Conservation (phyloP, 2,113 vertebrate species). For the Rallus limicola region DNA sequence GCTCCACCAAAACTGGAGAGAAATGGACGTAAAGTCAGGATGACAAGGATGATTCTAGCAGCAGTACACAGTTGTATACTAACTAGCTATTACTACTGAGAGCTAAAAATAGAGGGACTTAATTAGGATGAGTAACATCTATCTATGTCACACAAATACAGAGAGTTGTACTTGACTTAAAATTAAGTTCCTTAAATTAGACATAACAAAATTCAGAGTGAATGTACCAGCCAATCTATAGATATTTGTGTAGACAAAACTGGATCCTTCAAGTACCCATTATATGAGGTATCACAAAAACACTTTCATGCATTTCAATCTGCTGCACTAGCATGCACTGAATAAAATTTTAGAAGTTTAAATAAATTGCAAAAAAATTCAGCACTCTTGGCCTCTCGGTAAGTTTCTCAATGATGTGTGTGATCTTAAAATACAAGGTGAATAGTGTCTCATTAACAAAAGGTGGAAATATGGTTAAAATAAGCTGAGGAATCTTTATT, state of each 20-base stretch:
- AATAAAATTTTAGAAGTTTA: slow-evolving; percentile 20
- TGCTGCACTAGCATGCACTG: neutral
- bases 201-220: slow-evolving; percentile 33
- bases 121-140: neutral
- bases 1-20: neutral
- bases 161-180: neutral
- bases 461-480: slow-evolving; percentile 20
- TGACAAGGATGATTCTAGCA: neutral
- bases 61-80: neutral
- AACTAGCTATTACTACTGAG: neutral
- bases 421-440: slow-evolving; percentile 34
- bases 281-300: neutral
- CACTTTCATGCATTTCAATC: neutral
- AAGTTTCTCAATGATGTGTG: neutral
- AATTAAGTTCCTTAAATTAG: slow-evolving; percentile 13
- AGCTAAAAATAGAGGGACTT: neutral
- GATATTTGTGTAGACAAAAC: slow-evolving; percentile 9
- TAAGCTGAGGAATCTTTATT: neutral
- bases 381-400: neutral
- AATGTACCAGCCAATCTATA: neutral
- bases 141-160: neutral
- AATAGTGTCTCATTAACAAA: slow-evolving; percentile 38
- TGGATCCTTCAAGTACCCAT: neutral
- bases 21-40: neutral
- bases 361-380: slow-evolving; percentile 23